Conservation (phyloP, 2,113 vertebrate genomes). For the Rhineura floridana region DNA sequence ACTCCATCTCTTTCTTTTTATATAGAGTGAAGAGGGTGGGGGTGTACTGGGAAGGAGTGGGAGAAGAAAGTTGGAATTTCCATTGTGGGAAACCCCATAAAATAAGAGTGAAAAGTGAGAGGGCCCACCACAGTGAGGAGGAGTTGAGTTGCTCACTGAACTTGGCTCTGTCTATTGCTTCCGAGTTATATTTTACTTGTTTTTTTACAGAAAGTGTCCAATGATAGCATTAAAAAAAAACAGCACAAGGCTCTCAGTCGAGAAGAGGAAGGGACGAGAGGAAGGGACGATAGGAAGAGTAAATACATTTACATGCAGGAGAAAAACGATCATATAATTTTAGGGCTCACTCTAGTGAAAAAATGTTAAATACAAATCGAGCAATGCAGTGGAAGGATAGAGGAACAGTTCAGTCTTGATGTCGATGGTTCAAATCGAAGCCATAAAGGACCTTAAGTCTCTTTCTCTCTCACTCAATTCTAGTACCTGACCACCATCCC, state of each 20-base stretch:
- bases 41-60: neutral
- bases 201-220: neutral
- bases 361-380: neutral
- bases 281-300: accelerated
- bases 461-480: neutral
- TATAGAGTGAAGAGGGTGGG: neutral
- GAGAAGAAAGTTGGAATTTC: slow-evolving; percentile 39
- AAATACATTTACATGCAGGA: neutral
- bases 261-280: neutral
- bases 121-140: accelerated
- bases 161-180: slow-evolving; percentile 60
- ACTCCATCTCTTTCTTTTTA: slow-evolving; percentile 34
- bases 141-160: too few relatives aligned
- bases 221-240: neutral
- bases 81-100: slow-evolving; percentile 36
- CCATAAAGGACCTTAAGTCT: neutral
- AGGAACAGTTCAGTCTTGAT: neutral
- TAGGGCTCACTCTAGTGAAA: neutral
- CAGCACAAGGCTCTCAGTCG: too few relatives aligned
- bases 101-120: neutral
- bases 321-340: neutral
- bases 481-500: neutral
- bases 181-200: accelerated
- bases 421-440: neutral
- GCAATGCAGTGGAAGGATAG: neutral